Base-by-base conservation (phyloP, 1,140 invertebrate species). In the Aricia agestis region DNA sequence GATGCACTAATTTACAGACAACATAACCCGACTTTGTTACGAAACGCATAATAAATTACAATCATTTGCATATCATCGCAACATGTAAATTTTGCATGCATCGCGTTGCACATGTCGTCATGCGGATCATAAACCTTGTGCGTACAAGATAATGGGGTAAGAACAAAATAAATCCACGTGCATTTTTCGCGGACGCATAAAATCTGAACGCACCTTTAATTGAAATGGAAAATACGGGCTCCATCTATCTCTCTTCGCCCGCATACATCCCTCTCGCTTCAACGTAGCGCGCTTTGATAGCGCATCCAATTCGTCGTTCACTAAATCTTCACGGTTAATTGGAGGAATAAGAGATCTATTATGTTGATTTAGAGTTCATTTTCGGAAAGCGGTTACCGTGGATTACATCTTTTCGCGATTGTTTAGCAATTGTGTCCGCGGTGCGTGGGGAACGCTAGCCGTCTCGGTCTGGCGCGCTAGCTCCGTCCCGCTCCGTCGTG, bases 121-220 rank as follows among this genome's bases (percentile, higher is more conserved):
- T 69, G 52, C 18, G n/a, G 31, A 71, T 66, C 52, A 71, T 66
- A 66, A 42, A 71, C 63, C 72, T 72, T 45, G 71, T 77, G 74
- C 81, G 76, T 77, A 81, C 80, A 73, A 72, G 72, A 80, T 87
- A 85, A 84, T 86, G 84, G 84, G 84, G 87, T 88, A 86, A 81
- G 78, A 78, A 80, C 81, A 83, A 83, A 77, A 90, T 89, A 87
- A 89, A 89, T 87, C 84, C 78, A 77, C 78, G 78, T 78, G 80
- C 85, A 90, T 89, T 90, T 90, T 90, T 88, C 87, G 78, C 85
- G 82, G 89, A 91, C 87, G 85, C 87, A 89, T 88, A 88, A 89
- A 86, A 89, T 87, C 80, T 72, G 70, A 87, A 89, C 85, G 83
- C 87, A 87, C 76, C 59, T 85, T 83, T 86, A 86, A 87, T 90